Evolutionary conservation across 2,797 vertebrate species (phyloP).

Genomic region (Nothura maculosa): DNA sequence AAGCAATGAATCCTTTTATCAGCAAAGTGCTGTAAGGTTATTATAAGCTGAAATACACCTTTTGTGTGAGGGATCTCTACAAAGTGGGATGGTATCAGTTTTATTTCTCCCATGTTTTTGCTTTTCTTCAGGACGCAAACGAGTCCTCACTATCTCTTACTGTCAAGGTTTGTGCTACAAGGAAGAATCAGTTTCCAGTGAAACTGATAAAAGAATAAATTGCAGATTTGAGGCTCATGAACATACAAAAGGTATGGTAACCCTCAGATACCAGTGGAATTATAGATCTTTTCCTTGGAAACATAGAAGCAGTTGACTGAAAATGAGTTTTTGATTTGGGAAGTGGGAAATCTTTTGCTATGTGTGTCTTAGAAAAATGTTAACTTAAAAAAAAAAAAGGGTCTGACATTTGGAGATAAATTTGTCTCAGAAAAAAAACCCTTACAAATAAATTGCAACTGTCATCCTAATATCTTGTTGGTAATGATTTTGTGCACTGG

Average conservation of each 20-base stretch:
- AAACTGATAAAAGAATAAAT: background rate
- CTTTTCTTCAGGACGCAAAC: background rate
- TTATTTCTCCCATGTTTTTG: background rate
- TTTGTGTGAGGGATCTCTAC: background rate
- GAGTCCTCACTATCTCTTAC: accelerated
- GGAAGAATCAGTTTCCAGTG: background rate
- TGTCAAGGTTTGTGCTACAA: background rate
- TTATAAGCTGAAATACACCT: background rate
- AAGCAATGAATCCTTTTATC: background rate
- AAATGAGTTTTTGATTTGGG: background rate
- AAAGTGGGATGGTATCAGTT: background rate
- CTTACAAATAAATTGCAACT: conserved; percentile 4
- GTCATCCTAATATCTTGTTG: conserved; percentile 24
- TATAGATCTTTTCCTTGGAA: background rate
- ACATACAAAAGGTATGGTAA: background rate
- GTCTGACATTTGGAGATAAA: background rate
- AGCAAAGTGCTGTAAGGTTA: background rate
- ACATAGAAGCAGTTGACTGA: background rate
- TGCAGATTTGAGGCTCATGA: background rate
- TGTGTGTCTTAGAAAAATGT: background rate
- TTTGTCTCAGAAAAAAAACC: background rate
- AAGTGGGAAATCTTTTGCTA: background rate
- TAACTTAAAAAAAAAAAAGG: background rate
- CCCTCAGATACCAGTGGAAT: background rate
- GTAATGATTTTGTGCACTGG: conserved; percentile 58